Evolutionary conservation across 2,113 vertebrate genomes (phyloP).

Genomic region (Hippopotamus amphibius): DNA sequence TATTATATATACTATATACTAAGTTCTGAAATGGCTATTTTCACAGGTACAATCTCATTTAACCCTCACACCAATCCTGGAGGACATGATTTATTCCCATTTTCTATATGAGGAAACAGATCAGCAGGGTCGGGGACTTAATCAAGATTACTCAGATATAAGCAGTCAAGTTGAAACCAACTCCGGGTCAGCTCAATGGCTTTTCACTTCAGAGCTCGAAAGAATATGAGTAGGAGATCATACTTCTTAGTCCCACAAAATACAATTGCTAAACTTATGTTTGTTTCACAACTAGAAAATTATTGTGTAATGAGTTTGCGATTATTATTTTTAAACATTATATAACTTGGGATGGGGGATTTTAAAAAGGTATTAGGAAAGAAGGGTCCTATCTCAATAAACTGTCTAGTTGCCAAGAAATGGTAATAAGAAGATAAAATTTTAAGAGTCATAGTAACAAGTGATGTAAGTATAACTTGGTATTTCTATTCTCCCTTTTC

Average conservation of each 20-base stretch:
- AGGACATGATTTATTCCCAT: not conserved
- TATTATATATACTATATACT: not conserved
- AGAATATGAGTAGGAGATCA: not conserved
- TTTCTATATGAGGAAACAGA: conserved; percentile 22
- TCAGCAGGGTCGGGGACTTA: not conserved
- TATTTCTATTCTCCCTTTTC: conserved; percentile 9
- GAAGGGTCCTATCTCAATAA: not conserved
- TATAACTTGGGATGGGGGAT: not conserved
- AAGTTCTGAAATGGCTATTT: conserved; percentile 38
- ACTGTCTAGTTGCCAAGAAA: conserved; percentile 5
- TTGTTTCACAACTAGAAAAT: conserved; percentile 47
- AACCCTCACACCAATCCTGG: not conserved
- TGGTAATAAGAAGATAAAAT: not conserved
- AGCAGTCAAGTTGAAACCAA: not conserved
- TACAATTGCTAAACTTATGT: not conserved
- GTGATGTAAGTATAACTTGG: not conserved
- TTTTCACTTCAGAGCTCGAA: not conserved
- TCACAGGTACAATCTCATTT: not conserved
- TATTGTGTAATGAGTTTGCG: not conserved
- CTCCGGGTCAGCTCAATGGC: not conserved
- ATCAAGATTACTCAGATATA: not conserved
- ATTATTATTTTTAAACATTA: conserved; percentile 34
- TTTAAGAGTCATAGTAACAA: conserved; percentile 10
- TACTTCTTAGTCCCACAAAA: not conserved
- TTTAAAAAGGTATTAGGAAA: not conserved